Evolutionary conservation across 2,888 invertebrate species (phyloP).

Genomic region (Thyatira batis): DNA sequence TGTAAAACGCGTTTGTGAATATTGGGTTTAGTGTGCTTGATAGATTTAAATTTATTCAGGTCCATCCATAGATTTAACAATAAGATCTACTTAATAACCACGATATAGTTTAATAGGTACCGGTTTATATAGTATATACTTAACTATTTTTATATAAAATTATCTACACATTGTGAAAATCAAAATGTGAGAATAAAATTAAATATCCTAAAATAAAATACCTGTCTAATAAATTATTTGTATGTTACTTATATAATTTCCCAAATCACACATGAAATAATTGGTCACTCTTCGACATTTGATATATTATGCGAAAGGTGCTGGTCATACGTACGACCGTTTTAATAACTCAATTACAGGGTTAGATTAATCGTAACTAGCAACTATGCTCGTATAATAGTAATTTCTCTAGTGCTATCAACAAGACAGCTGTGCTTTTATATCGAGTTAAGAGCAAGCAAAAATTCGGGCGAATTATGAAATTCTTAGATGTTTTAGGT

Average conservation of each 20-base stretch:
- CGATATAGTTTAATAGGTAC: conserved; percentile 35
- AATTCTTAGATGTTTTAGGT: too few relatives aligned
- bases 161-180: conserved; percentile 13
- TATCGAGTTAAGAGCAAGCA: too few relatives aligned
- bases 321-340: too few relatives aligned
- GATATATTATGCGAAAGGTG: too few relatives aligned
- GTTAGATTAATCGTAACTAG: too few relatives aligned
- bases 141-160: conserved; percentile 50
- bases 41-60: conserved; percentile 38
- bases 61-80: conserved; percentile 55
- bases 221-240: not conserved
- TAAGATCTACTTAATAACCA: conserved; percentile 34
- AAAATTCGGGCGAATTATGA: too few relatives aligned
- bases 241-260: not conserved
- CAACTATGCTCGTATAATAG: too few relatives aligned
- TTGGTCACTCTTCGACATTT: too few relatives aligned
- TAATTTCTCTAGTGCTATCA: too few relatives aligned
- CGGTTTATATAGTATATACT: conserved; percentile 42
- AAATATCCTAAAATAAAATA: conserved; percentile 4
- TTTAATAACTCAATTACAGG: too few relatives aligned
- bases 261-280: too few relatives aligned
- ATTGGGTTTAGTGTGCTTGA: conserved; percentile 39
- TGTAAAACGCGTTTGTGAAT: conserved; percentile 38
- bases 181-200: conserved; percentile 28
- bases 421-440: too few relatives aligned